Evolutionary conservation across 2,888 invertebrate genomes (phyloP), one percentile per base, ranked within the genome.

Genomic region (Podotricha telesiphe): DNA sequence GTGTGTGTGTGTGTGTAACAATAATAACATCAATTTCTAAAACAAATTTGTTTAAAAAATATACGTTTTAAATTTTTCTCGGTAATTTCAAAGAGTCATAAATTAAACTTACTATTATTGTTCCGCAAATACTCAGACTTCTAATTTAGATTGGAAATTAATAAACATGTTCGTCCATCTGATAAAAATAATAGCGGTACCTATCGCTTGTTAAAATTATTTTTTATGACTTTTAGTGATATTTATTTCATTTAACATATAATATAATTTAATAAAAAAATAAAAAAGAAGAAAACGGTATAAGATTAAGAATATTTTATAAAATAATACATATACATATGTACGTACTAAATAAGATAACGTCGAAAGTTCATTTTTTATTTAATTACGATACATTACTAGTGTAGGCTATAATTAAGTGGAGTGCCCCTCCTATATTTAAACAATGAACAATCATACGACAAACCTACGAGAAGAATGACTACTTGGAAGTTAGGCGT

Each of bases 401-500:
- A n/a, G 17, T n/a, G 13, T 42, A 22, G 42, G 58, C 58, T 59
- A 45, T 22, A 20, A n/a, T 42, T 42, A n/a, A 45, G 42, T 59
- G 58, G 58, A 59, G 42, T 5, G n/a, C n/a, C 2, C 28, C 28
- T 22, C 5, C n/a, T 22, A 22, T 11, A 45, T 1, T 42, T 40
- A 59, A 59, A 65, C 65, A 65, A 65, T 69, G 68, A 58, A 69
- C 68, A 69, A 69, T 69, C 42, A 45, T 37, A 51, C 20, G 59
- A 69, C 55, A 61, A 65, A 61, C 34, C 59, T 15, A 19, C 55
- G 20, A 20, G 34, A 59, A 42, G 42, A 22, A 59, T 22, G 51
- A 61, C 34, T 65, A 61, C 69, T 65, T 69, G 70, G 70, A 70
- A 73, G 62, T 28, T 47, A 22, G 59, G 74, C 72, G 75, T 73